Evolutionary conservation across 1,140 invertebrate species (phyloP), one percentile per base, ranked within the genome.

Genomic region (Formica exsecta): DNA sequence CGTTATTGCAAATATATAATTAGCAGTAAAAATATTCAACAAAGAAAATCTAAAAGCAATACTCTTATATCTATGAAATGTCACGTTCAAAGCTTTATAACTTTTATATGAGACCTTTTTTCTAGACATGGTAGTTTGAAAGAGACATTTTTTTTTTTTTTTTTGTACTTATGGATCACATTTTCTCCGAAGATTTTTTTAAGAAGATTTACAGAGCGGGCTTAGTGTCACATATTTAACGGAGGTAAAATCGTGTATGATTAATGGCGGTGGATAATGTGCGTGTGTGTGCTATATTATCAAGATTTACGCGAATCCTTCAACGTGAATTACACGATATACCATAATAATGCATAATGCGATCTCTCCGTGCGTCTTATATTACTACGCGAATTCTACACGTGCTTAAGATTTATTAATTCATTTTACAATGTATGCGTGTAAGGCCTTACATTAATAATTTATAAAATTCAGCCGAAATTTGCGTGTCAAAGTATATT

Each of bases 341-440:
- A 77, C 51, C 61, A 77, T 16, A 65, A 77, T 64, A 51, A 77
- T 13, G 41, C 19, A 77, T 64, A 77, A 77, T 36, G 29, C 41
- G 48, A 25, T 64, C n/a, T 32, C 25, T 64, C 9, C 11, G 19
- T 61, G 54, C 36, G 13, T 75, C n/a, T 38, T 22, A 41, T 36
- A 36, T 48, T 25, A n/a, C 74, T 44, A 36, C 25, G 25, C 22
- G 19, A 59, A 75, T 75, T 75, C 51, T 57, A 57, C 38, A 25
- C 25, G 11, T 22, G 29, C 22, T n/a, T 38, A 48, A 38, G 38
- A 38, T 75, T 75, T 61, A 32, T 61, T 19, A 59, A 41, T 75
- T 57, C 13, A 36, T 74, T 44, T 54, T 51, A 51, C 3, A 3
- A 22, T 22, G 22, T 11, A 16, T 11, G 19, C 36, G 36, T 38